Conservation (phyloP, 64 coral and sea anemone genomes). For the Acropora yongei region DNA sequence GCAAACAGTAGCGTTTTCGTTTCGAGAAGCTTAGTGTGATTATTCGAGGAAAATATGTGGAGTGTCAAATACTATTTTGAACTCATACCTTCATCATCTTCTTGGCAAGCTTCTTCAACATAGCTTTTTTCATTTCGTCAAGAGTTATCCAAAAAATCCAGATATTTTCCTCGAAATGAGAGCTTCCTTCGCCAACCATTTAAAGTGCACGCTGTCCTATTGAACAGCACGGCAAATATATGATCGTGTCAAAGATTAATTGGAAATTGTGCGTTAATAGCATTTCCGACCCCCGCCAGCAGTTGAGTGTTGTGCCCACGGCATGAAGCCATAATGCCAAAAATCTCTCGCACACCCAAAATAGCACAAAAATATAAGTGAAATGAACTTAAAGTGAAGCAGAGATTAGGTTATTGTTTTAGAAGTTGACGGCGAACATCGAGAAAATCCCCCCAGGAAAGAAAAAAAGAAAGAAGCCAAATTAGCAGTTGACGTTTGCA, state of each 20-base stretch:
- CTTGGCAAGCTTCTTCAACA: conserved; percentile 3
- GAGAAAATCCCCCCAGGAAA: not conserved
- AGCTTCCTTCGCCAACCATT: not conserved
- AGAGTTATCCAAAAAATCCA: not conserved
- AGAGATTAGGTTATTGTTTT: not conserved
- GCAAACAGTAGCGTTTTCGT: too few species aligned
- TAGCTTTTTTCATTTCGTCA: not conserved
- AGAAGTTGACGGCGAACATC: not conserved
- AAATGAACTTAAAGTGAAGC: not conserved
- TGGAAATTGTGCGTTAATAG: not conserved
- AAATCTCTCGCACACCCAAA: not conserved
- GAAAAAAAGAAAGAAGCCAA: not conserved
- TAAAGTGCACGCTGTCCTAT: not conserved
- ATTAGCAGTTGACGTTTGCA: too few species aligned
- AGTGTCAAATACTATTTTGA: not conserved
- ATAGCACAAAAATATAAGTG: not conserved
- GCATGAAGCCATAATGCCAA: conserved; percentile 12
- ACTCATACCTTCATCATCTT: conserved; percentile 10
- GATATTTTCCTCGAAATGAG: not conserved
- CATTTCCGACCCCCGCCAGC: conserved; percentile 21
- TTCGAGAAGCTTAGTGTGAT: not conserved
- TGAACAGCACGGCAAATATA: not conserved
- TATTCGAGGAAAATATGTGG: not conserved
- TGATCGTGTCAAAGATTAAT: not conserved
- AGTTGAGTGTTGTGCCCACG: not conserved